Evolutionary conservation across 2,113 vertebrate species (phyloP).

Genomic region (Ceratotherium simum): DNA sequence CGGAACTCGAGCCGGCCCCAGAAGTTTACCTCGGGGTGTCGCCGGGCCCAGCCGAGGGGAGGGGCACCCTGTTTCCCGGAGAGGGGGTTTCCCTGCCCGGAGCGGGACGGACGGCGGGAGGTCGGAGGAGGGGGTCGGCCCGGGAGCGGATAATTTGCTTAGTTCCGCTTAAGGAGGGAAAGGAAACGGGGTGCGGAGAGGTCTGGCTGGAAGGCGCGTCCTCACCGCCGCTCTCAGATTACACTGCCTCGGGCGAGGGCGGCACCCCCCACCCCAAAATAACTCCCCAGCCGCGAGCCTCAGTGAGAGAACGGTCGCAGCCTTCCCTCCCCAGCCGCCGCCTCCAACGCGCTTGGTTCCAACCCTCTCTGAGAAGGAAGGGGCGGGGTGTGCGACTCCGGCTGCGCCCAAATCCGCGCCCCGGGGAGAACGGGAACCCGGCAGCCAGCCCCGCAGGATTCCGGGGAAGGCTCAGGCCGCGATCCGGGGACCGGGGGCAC

Average conservation of each 20-base stretch:
- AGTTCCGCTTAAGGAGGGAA: neutral
- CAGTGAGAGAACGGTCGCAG: neutral
- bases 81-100: neutral
- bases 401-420: neutral
- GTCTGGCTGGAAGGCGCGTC: neutral
- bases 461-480: fast-evolving
- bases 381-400: neutral
- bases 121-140: neutral
- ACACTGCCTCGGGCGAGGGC: neutral
- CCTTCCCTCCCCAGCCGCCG: too few relatives aligned
- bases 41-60: conserved; percentile 80
- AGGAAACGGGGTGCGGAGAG: neutral
- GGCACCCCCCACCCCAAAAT: neutral
- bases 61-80: conserved; percentile 54
- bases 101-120: neutral
- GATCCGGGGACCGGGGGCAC: neutral
- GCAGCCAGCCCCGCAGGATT: neutral
- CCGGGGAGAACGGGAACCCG: fast-evolving
- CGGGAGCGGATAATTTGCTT: neutral
- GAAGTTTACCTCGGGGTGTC: conserved; percentile 88
- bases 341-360: neutral
- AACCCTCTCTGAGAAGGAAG: neutral
- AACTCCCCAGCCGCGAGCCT: neutral
- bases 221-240: neutral
- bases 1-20: conserved; percentile 86